These are phyloP conservation scores for Phainopepla nitens DNA, from an alignment of 2,113 vertebrate genomes.

Conservation along the genomic window DNA sequence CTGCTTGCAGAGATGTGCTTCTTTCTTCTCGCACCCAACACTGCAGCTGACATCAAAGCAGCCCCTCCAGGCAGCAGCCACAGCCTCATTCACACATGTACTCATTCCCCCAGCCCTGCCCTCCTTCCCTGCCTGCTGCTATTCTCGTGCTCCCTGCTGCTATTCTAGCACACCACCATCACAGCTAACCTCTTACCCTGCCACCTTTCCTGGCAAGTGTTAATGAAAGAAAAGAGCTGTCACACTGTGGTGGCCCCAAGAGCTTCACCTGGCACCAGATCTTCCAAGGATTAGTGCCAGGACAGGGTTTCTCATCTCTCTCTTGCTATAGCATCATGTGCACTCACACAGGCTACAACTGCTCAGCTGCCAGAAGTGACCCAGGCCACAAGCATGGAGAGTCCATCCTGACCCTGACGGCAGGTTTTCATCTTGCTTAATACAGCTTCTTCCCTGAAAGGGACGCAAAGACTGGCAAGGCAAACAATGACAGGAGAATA, in stretches of 20 bases:
- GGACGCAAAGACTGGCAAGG: background rate
- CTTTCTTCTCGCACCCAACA: background rate
- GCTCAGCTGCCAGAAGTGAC: background rate
- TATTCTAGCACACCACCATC: background rate
- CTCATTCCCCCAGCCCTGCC: background rate
- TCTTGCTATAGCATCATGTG: background rate
- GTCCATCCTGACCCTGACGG: background rate
- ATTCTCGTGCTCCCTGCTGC: background rate
- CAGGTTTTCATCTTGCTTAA: background rate
- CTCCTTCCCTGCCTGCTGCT: background rate
- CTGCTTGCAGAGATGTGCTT: background rate
- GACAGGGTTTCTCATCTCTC: background rate
- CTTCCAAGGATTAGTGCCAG: background rate
- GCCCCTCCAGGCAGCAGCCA: background rate
- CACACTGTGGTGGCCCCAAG: background rate
- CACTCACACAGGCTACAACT: background rate
- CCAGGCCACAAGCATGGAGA: background rate
- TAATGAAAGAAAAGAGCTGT: background rate
- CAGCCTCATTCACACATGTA: background rate
- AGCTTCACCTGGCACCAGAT: background rate
- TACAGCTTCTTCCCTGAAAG: background rate
- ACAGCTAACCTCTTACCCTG: background rate
- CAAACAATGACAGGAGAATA: background rate
- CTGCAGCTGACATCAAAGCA: background rate
- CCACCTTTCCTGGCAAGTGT: background rate